phyloP scores from a whole-genome alignment of 2,888 invertebrate genomes.

The Nesidiocoris tenuis region DNA sequence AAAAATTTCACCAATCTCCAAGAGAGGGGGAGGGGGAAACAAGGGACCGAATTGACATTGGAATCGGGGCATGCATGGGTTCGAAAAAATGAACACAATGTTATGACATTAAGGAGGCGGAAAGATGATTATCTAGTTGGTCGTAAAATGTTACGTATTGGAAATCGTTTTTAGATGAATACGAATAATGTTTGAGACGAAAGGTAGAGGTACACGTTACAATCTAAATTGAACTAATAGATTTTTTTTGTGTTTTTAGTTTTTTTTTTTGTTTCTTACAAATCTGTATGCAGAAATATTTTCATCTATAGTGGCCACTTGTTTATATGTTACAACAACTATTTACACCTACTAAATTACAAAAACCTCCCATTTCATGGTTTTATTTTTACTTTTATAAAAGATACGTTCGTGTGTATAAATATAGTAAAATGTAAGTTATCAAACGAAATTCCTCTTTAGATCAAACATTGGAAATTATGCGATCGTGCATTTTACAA shows the following conservation, averaged over 20 bases:
- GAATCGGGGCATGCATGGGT: no score
- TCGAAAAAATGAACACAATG: no score
- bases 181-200: conserved; percentile 17
- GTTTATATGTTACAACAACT: conserved; percentile 51
- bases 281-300: conserved; percentile 20
- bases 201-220: conserved; percentile 13
- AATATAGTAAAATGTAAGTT: conserved; percentile 44
- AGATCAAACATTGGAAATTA: conserved; percentile 17
- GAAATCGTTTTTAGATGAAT: conserved; percentile 13
- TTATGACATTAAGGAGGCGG: background rate
- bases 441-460: conserved; percentile 13
- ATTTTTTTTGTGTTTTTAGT: background rate
- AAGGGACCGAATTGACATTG: no score
- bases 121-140: background rate
- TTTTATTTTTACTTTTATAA: conserved; percentile 36
- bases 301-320: conserved; percentile 34
- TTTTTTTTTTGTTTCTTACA: conserved; percentile 10
- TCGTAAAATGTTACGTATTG: conserved; percentile 2
- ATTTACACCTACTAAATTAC: conserved; percentile 51
- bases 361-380: conserved; percentile 37
- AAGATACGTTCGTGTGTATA: conserved; percentile 41
- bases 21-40: no score
- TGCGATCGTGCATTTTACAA: conserved; percentile 18
- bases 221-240: conserved; percentile 32
- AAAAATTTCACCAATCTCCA: background rate